Percentiles rank a stretch among this genome's conserved stretches.
These are phyloP conservation scores for Sterrhoptilus dennistouni DNA, from an alignment of 2,113 vertebrate genomes.

Conservation along the genomic window DNA sequence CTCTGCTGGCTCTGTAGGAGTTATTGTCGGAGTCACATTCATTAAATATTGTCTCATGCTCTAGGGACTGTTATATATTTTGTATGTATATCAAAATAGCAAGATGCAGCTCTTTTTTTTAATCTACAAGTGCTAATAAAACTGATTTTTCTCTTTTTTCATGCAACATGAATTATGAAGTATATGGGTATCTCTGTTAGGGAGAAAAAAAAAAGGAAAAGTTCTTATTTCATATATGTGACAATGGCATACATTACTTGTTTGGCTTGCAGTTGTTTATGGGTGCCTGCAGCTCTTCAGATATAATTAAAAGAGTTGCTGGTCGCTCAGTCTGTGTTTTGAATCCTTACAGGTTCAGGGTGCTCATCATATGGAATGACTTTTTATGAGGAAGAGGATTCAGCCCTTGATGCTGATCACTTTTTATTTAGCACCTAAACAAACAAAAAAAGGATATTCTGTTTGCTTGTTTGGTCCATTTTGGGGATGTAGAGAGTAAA, in stretches of 20 bases:
- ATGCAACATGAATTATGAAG: neutral
- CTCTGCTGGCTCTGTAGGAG: neutral
- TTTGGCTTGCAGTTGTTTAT: neutral
- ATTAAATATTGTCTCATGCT: neutral
- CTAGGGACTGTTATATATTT: neutral
- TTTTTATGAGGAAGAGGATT: neutral
- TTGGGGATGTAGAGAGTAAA: neutral
- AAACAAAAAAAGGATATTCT: neutral
- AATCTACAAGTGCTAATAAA: neutral
- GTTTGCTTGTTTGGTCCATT: neutral
- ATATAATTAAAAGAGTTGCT: neutral
- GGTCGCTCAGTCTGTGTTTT: neutral
- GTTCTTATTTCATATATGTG: neutral
- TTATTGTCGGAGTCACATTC: neutral
- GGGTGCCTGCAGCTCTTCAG: neutral
- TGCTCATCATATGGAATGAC: neutral
- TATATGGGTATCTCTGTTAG: neutral
- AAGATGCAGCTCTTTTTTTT: neutral
- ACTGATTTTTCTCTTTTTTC: neutral
- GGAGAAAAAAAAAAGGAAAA: neutral
- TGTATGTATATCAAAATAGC: neutral
- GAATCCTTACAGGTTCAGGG: neutral
- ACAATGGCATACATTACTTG: neutral
- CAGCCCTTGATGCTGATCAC: accelerated
- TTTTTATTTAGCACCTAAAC: neutral